Evolutionary conservation across 2,797 vertebrate species (phyloP).

Genomic region (Pangasius sanitwongsei): DNA sequence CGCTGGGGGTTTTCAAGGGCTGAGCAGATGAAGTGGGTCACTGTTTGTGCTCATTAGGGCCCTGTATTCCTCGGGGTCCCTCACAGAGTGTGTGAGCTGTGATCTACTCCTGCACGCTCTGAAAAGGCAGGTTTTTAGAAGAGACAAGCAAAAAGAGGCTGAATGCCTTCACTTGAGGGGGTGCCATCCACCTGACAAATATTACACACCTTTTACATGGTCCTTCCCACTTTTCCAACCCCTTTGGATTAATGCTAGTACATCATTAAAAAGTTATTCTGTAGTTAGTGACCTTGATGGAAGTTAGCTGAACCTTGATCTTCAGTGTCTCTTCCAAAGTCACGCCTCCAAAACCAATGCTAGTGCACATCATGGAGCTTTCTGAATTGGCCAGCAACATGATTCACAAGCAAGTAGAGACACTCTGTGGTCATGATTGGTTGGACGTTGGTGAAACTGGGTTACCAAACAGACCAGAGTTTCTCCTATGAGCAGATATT

Average conservation of each 20-base stretch:
- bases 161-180: too few species aligned
- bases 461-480: not conserved
- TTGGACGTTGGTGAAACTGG: not conserved
- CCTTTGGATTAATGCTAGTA: too few species aligned
- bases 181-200: not conserved
- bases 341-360: not conserved
- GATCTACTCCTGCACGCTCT: not conserved
- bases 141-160: not conserved
- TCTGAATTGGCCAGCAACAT: not conserved
- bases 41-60: constrained; percentile 35
- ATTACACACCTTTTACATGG: not conserved
- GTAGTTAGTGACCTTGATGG: not conserved
- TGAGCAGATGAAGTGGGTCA: constrained; percentile 41
- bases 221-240: not conserved
- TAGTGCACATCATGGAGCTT: not conserved
- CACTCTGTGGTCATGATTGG: not conserved
- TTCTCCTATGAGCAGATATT: not conserved
- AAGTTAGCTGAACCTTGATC: not conserved
- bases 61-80: constrained; percentile 22
- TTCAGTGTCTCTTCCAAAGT: not conserved
- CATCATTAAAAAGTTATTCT: not conserved
- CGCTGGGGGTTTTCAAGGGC: constrained; percentile 28
- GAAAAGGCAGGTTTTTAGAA: not conserved
- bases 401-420: not conserved
- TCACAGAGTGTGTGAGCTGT: not conserved